phyloP scores from a whole-genome alignment of 2,888 invertebrate species.

The Idaea dimidiata region DNA sequence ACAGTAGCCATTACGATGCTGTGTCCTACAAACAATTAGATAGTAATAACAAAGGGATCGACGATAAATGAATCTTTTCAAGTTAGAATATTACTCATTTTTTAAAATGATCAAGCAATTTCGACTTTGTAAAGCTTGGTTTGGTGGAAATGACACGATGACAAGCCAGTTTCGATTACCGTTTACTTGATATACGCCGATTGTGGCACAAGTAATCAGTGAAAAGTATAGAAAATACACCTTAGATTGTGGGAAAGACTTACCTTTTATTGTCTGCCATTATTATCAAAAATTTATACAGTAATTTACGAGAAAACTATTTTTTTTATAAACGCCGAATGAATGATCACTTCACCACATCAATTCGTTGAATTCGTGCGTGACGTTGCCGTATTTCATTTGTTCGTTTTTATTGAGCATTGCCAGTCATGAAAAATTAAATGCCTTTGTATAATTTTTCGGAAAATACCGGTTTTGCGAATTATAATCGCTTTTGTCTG shows the following conservation, averaged over 20 bases:
- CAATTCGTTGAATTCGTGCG: slow-evolving; percentile 59
- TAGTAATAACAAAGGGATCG: not conserved
- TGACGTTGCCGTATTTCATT: slow-evolving; percentile 82
- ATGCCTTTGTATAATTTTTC: slow-evolving; percentile 17
- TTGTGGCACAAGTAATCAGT: slow-evolving; percentile 20
- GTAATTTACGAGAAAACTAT: slow-evolving; percentile 56
- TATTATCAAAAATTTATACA: slow-evolving; percentile 57
- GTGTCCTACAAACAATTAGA: not conserved
- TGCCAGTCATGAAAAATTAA: slow-evolving; percentile 38
- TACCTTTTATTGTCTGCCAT: slow-evolving; percentile 82
- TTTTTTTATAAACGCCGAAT: slow-evolving; percentile 59
- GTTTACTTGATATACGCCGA: slow-evolving; percentile 38
- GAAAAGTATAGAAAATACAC: slow-evolving; percentile 1
- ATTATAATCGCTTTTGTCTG: not conserved
- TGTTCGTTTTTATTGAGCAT: slow-evolving; percentile 64
- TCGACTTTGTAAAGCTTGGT: slow-evolving; percentile 32
- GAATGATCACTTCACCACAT: slow-evolving; percentile 60
- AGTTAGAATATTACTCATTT: slow-evolving; percentile 6
- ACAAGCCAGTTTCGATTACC: slow-evolving; percentile 76
- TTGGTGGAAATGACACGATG: slow-evolving; percentile 72
- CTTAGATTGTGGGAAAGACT: slow-evolving; percentile 32
- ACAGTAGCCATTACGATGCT: slow-evolving; percentile 25
- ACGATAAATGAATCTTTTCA: not conserved
- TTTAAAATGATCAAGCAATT: slow-evolving; percentile 33
- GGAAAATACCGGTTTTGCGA: slow-evolving; percentile 24